These are phyloP conservation scores for Dicrostonyx torquatus DNA, from an alignment of 2,797 vertebrate species.

Conservation along the genomic window DNA sequence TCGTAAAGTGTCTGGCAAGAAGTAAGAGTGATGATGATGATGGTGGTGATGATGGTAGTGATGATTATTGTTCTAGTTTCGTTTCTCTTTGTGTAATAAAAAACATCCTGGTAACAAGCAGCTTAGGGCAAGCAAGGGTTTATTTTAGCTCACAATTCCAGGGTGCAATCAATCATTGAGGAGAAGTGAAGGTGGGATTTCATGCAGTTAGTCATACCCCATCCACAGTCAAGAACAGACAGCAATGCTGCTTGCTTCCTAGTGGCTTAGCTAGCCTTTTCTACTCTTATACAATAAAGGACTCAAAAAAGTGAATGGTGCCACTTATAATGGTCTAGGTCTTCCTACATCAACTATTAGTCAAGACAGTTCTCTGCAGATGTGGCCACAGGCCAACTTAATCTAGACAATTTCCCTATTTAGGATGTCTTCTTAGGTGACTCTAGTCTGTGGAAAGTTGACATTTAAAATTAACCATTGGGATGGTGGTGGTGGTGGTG, in stretches of 20 bases:
- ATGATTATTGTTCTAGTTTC: not conserved
- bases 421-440: not conserved
- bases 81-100: not conserved
- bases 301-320: not conserved
- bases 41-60: not conserved
- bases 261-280: not conserved
- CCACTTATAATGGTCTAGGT: not conserved
- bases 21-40: not conserved
- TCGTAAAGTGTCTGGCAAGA: not conserved
- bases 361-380: not conserved
- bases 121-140: not conserved
- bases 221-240: not conserved
- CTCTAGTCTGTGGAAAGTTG: not conserved
- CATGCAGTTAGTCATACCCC: not conserved
- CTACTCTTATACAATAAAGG: not conserved
- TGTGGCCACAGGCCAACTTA: not conserved
- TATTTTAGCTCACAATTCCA: not conserved
- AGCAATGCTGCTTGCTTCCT: not conserved
- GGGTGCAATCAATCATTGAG: not conserved
- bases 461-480: not conserved
- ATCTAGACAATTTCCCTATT: not conserved
- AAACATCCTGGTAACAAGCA: not conserved
- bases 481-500: not conserved
- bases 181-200: not conserved
- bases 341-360: not conserved